Evolutionary conservation across 2,113 vertebrate species (phyloP).

Genomic region (Apodemus speciosus): DNA sequence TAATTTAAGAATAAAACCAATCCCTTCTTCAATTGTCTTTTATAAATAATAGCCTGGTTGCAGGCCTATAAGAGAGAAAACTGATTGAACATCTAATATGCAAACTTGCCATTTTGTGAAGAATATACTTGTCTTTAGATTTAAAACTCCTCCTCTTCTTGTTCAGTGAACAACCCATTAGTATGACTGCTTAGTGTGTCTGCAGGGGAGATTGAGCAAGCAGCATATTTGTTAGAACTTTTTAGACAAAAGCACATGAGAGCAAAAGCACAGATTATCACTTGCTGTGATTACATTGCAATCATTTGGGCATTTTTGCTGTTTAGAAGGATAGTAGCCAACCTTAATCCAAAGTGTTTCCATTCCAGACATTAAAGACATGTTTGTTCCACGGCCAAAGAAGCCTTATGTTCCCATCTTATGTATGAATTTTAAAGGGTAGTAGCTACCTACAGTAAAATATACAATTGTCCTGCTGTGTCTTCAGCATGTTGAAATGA

Average conservation of each 20-base stretch:
- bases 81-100: slow-evolving; percentile 70
- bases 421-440: slow-evolving; percentile 63
- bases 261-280: slow-evolving; percentile 69
- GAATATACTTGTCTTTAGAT: slow-evolving; percentile 51
- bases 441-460: slow-evolving; percentile 63
- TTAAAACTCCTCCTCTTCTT: slow-evolving; percentile 70
- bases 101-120: slow-evolving; percentile 69
- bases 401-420: slow-evolving; percentile 58
- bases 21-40: slow-evolving; percentile 75
- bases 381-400: slow-evolving; percentile 39
- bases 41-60: slow-evolving; percentile 75
- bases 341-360: slow-evolving; percentile 62
- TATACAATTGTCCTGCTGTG: slow-evolving; percentile 53
- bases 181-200: slow-evolving; percentile 80
- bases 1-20: slow-evolving; percentile 72
- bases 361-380: slow-evolving; percentile 55
- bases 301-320: slow-evolving; percentile 64
- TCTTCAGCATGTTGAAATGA: slow-evolving; percentile 62
- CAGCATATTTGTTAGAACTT: slow-evolving; percentile 76
- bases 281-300: slow-evolving; percentile 67
- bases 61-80: slow-evolving; percentile 68
- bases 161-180: slow-evolving; percentile 80
- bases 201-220: slow-evolving; percentile 78
- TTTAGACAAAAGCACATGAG: slow-evolving; percentile 60
- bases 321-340: slow-evolving; percentile 63